A percentile compares a stretch with the other conserved stretches of the same genome.
Evolutionary conservation across 2,888 invertebrate species (phyloP).

Genomic region (Metopia argyrocephala): DNA sequence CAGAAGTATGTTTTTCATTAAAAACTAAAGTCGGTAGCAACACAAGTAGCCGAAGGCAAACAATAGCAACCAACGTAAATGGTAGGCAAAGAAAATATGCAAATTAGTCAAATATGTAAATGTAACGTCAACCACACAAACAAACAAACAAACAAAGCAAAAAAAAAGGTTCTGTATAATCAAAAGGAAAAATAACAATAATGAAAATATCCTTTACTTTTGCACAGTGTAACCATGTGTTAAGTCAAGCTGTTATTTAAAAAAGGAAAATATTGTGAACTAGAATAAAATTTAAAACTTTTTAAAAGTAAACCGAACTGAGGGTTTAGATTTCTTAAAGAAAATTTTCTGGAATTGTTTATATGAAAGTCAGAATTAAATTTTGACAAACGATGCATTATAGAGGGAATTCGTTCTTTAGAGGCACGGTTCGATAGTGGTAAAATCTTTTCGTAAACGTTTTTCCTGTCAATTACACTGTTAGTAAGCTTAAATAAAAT

Average conservation of each 20-base stretch:
- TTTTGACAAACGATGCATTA: too few species aligned
- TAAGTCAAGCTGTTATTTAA: too few species aligned
- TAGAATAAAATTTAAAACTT: background rate
- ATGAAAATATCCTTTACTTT: slow-evolving; percentile 35
- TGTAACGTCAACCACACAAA: slow-evolving; percentile 66
- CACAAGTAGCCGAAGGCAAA: slow-evolving; percentile 53
- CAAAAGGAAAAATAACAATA: slow-evolving; percentile 51
- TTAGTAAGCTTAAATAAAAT: too few species aligned
- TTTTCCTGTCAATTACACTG: too few species aligned
- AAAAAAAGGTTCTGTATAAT: slow-evolving; percentile 8
- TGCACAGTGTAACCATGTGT: slow-evolving; percentile 18
- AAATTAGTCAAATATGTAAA: slow-evolving; percentile 75
- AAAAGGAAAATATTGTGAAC: too few species aligned
- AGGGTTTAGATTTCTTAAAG: too few species aligned
- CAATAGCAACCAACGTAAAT: slow-evolving; percentile 27
- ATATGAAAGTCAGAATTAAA: too few species aligned
- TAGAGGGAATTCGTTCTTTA: too few species aligned
- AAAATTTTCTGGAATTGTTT: too few species aligned
- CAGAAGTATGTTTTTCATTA: slow-evolving; percentile 29
- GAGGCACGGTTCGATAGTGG: too few species aligned
- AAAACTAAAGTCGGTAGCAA: slow-evolving; percentile 38
- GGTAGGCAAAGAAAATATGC: slow-evolving; percentile 70
- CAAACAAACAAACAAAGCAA: slow-evolving; percentile 42
- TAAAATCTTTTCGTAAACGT: too few species aligned
- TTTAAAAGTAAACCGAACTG: too few species aligned